phyloP scores from a whole-genome alignment of 2,888 invertebrate species.

The Sisyra nigra region DNA sequence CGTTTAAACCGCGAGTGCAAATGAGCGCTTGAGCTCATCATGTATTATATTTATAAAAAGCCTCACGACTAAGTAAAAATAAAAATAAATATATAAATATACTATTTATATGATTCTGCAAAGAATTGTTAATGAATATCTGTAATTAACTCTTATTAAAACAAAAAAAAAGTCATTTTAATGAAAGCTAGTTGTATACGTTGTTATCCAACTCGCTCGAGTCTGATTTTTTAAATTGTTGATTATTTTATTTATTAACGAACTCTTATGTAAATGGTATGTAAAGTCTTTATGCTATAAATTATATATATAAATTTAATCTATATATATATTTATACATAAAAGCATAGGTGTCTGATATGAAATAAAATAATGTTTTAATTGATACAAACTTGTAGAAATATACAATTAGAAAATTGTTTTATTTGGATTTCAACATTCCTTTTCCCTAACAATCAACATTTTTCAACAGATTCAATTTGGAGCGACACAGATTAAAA shows the following conservation, averaged over 20 bases:
- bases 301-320: conserved; percentile 6
- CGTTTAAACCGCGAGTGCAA: conserved; percentile 1
- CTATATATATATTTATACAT: too few relatives aligned
- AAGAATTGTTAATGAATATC: not conserved
- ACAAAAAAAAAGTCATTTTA: too few relatives aligned
- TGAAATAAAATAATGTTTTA: conserved; percentile 8
- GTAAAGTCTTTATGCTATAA: conserved; percentile 6
- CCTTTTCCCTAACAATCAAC: not conserved
- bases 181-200: too few relatives aligned
- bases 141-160: too few relatives aligned
- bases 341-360: conserved; percentile 8
- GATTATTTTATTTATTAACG: too few relatives aligned
- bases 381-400: conserved; percentile 8
- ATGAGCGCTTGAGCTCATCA: not conserved
- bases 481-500: too few relatives aligned
- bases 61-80: conserved; percentile 4
- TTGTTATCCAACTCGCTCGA: too few relatives aligned
- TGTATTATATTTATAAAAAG: not conserved
- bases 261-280: not conserved
- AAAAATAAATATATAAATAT: not conserved
- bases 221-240: too few relatives aligned
- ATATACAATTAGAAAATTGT: conserved; percentile 1
- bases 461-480: too few relatives aligned
- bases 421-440: conserved; percentile 2
- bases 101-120: conserved; percentile 5